Base-by-base conservation (phyloP, 2,113 vertebrate genomes). In the Drymodes brunneopygia region DNA sequence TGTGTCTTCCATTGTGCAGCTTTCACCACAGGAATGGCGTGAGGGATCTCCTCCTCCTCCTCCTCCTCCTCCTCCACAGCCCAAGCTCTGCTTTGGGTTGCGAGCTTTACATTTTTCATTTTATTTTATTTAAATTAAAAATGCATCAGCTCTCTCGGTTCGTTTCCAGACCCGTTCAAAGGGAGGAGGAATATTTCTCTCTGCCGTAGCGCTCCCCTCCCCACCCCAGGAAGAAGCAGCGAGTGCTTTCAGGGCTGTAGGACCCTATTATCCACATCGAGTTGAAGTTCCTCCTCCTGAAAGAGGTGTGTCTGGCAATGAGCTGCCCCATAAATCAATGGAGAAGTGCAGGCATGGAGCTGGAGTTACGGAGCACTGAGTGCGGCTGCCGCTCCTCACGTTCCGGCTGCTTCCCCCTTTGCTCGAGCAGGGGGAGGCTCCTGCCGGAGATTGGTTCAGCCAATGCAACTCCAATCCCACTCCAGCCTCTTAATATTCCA, bases 271-370 rank as follows among this genome's bases (percentile, higher is more conserved):
- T 95, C 91, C 90, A 65, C 79, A 80, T 22, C 0, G 28, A 85
- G 77, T 9, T 56, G 81, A 60, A 87, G 94, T 88, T 91, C 62
- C 86, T 91, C 90, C 90, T 95, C 84, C 93, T 95, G 81, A 53
- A 95, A 91, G 92, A 96, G 94, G 96, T 81, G 92, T 94, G 53
- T 94, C 91, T 95, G 93, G 84, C 70, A 83, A 69, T 1, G 81
- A 89, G 90, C 78, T 92, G 78, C 95, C 89, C 86, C 95, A 91
- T 95, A 94, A 94, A 95, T 96, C 86, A 84, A 29, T 77, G 92
- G 81, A 79, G 90, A 53, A 57, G 86, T 8, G 85, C 90, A 71
- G 94, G 83, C 89, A 67, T 8, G 69, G 71, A 95, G 42, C 81
- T 10, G 73, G 86, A 94, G 80, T 94, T 86, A 74, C 33, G 23